Conservation (phyloP, 1,140 invertebrate genomes). For the Atta colombica region DNA sequence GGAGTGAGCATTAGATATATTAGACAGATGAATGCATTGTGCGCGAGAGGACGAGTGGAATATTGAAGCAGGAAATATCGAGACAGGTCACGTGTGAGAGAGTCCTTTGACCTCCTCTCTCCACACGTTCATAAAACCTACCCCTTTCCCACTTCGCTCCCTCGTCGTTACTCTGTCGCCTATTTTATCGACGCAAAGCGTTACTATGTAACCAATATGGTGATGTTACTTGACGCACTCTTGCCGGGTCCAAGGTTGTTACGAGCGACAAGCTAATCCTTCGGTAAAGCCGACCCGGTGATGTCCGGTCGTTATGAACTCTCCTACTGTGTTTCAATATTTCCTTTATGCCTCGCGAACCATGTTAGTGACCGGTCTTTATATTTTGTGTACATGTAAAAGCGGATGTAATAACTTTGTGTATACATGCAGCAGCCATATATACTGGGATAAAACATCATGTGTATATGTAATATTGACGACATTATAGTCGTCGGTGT, state of each 20-base stretch:
- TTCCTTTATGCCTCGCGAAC: conserved; percentile 63
- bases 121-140: neutral
- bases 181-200: conserved; percentile 36
- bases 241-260: conserved; percentile 17
- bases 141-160: neutral
- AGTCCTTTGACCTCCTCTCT: conserved; percentile 55
- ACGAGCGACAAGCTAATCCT: conserved; percentile 64
- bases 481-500: neutral
- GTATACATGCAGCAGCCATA: neutral
- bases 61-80: neutral
- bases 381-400: conserved; percentile 67
- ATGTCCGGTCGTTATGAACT: conserved; percentile 58
- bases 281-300: conserved; percentile 31
- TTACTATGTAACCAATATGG: conserved; percentile 48
- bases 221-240: conserved; percentile 53
- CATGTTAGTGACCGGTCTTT: conserved; percentile 64
- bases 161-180: neutral
- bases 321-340: conserved; percentile 74
- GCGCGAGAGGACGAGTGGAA: neutral
- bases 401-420: conserved; percentile 62
- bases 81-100: conserved; percentile 17
- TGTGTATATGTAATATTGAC: neutral
- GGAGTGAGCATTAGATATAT: conserved; percentile 70
- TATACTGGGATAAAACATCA: neutral
- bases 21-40: conserved; percentile 63